phyloP scores from a whole-genome alignment of 2,113 vertebrate species.

The Callithrix jacchus region DNA sequence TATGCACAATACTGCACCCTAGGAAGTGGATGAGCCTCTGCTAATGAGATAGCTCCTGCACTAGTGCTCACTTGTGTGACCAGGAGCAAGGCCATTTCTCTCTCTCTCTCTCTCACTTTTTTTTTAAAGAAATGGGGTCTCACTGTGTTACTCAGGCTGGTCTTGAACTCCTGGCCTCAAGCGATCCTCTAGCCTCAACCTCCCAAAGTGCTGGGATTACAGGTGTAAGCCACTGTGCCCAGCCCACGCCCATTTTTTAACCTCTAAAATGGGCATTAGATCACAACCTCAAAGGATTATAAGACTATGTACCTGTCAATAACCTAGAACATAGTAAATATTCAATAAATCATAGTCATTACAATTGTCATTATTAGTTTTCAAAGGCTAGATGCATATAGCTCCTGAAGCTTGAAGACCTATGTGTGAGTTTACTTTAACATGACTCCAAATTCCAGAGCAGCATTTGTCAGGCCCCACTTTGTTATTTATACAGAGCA shows the following conservation, averaged over 20 bases:
- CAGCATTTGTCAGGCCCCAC: background rate
- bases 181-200: too few species aligned
- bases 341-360: background rate
- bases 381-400: background rate
- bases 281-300: background rate
- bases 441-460: background rate
- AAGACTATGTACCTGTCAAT: rapidly evolving
- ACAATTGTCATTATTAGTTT: background rate
- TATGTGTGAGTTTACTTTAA: background rate
- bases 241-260: too few species aligned
- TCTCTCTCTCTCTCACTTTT: background rate
- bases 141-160: too few species aligned
- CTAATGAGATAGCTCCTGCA: background rate
- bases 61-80: background rate
- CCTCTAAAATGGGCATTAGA: background rate
- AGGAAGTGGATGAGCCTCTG: background rate
- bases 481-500: background rate
- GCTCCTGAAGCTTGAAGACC: background rate
- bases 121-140: too few species aligned
- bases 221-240: too few species aligned
- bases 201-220: too few species aligned
- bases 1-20: background rate
- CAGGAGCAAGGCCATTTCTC: background rate
- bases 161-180: too few species aligned
- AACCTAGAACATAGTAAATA: background rate